Evolutionary conservation across 2,888 invertebrate species (phyloP), one percentile per base, ranked within the genome.

Genomic region (Caenorhabditis doughertyi): DNA sequence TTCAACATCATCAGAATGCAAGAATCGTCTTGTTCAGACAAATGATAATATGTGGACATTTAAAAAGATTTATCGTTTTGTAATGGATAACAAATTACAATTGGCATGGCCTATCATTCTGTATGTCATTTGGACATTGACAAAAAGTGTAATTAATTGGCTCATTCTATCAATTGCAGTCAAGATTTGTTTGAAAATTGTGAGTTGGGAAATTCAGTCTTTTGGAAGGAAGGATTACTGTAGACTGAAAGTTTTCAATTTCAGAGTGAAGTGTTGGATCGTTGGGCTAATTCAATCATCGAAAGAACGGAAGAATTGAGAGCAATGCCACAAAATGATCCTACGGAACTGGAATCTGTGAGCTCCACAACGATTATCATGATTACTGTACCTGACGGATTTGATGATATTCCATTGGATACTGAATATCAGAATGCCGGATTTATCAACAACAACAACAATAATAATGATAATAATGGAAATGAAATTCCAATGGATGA

Each of bases 61-160:
- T 8, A 42, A 60, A 9, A 64, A 64, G 49, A 64, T 64, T 11
- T 49, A 42, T n/a, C 47, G 23, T 7, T 64, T 47, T 32, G 21
- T 47, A 0, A 47, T 27, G 44, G 49, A 64, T n/a, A 64, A 64
- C 21, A 64, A 64, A 49, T 32, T 64, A 11, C 64, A 64, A 49
- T 49, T 64, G 44, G 49, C 47, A 21, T 64, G 42, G 42, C 60
- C 60, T n/a, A 27, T 60, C 0, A 21, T 60, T 9, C 60, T 60
- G 9, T 60, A 60, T 25, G 27, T 42, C 25, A 44, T 60, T 16
- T 60, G 60, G 60, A 42, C 42, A 7, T 16, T 60, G 9, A n/a
- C 60, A n/a, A 60, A 60, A 23, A 60, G 60, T 42, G 23, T 60
- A 4, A 42, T 60, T n/a, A 60, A 60, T 42, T 60, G 60, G 60